phyloP scores from a whole-genome alignment of 2,113 vertebrate genomes.

The Willisornis vidua region DNA sequence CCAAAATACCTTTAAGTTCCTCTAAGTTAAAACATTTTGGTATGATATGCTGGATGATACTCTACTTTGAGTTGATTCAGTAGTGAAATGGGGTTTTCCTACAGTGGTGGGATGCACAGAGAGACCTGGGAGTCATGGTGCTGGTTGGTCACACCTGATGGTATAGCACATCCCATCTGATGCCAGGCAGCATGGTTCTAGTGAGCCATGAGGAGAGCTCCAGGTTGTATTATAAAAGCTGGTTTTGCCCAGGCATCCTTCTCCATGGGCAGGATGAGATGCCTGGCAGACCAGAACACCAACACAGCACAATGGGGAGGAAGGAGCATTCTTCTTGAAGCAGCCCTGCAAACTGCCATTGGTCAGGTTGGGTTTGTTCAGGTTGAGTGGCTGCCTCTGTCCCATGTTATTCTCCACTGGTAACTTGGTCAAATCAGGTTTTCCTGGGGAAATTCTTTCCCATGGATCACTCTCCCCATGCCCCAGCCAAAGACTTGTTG shows the following conservation, averaged over 20 bases:
- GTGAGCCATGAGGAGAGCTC: not conserved
- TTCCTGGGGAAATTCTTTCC: not conserved
- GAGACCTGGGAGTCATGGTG: not conserved
- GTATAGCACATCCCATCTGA: not conserved
- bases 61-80: not conserved
- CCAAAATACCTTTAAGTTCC: not conserved
- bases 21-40: not conserved
- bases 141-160: not conserved
- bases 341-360: fast-evolving
- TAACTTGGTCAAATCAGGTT: not conserved
- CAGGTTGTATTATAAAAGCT: not conserved
- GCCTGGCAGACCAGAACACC: not conserved
- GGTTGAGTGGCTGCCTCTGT: not conserved
- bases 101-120: fast-evolving
- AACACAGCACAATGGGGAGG: fast-evolving
- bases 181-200: not conserved
- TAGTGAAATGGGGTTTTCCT: not conserved
- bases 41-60: not conserved
- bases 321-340: not conserved
- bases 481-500: not conserved
- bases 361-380: not conserved
- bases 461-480: not conserved
- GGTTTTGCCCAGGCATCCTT: not conserved
- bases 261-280: not conserved
- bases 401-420: not conserved